Base-by-base conservation (phyloP, 1,140 invertebrate species). In the Tribolium madens region DNA sequence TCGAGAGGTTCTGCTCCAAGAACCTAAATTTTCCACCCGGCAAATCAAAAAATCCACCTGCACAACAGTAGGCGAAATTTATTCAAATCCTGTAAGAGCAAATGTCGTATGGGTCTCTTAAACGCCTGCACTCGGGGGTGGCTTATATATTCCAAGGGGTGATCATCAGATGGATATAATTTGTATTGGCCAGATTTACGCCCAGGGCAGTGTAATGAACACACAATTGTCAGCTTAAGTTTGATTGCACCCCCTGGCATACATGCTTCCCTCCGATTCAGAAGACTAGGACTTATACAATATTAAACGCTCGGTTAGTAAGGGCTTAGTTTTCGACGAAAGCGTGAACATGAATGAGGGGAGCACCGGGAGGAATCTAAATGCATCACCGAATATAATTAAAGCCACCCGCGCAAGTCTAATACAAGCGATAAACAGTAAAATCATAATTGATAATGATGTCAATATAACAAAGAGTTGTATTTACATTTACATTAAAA, bases 171-270 rank as follows among this genome's bases (percentile, higher is more conserved):
- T 81, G 84, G 81, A 85, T 84, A 85, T 85, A 86, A 86, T 86
- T 86, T 86, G 85, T 86, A 86, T 86, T 86, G 85, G 85, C 85
- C 85, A 86, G 85, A 86, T 86, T 86, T 86, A 79, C 84, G 83
- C 85, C 84, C 79, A 74, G 79, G 84, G 82, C 83, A 82, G 80
- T 83, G 84, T 86, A 86, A 86, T 86, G 85, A 86, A 86, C 85
- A 84, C 84, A 86, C 85, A 86, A 86, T 86, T 85, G 85, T 84
- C 85, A 79, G 85, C 85, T 86, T 85, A 85, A 84, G 83, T 84
- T 81, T 84, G 82, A 84, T 83, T 82, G 84, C 81, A 73, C 77
- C 81, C 83, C 79, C 78, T 47, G 80, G 81, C 73, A 50, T 60
- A 53, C 72, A 73, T 14, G 48, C 71, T n/a, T 52, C 50, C 50